Evolutionary conservation across 2,888 invertebrate species (phyloP).

Genomic region (Nomada hirtipes): DNA sequence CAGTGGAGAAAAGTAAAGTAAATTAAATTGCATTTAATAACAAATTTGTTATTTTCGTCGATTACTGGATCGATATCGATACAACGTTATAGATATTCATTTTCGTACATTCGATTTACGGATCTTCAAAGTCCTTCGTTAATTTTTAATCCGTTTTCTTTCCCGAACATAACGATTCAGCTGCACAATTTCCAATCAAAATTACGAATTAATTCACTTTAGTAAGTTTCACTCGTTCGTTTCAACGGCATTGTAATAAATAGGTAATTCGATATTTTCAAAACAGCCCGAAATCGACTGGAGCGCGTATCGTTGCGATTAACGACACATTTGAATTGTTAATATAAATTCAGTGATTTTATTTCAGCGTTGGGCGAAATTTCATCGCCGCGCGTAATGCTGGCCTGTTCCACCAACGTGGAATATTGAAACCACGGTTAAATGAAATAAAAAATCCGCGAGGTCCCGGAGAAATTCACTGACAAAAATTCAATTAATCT

Average conservation of each 20-base stretch:
- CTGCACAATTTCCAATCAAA: not conserved
- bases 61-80: no score
- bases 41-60: no score
- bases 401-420: not conserved
- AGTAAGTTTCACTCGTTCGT: not conserved
- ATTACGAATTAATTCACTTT: conserved; percentile 21
- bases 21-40: no score
- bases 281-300: not conserved
- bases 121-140: not conserved
- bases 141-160: not conserved
- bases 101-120: not conserved
- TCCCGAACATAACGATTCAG: not conserved
- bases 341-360: not conserved
- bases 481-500: no score
- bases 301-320: not conserved
- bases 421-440: not conserved
- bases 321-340: conserved; percentile 9
- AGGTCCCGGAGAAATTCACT: no score
- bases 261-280: conserved; percentile 17
- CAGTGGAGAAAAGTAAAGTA: no score
- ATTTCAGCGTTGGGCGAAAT: not conserved
- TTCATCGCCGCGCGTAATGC: not conserved
- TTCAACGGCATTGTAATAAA: not conserved
- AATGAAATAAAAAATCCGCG: no score
- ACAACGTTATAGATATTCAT: not conserved